Conservation (phyloP, 2,888 invertebrate species). For the Drosophila limbata region DNA sequence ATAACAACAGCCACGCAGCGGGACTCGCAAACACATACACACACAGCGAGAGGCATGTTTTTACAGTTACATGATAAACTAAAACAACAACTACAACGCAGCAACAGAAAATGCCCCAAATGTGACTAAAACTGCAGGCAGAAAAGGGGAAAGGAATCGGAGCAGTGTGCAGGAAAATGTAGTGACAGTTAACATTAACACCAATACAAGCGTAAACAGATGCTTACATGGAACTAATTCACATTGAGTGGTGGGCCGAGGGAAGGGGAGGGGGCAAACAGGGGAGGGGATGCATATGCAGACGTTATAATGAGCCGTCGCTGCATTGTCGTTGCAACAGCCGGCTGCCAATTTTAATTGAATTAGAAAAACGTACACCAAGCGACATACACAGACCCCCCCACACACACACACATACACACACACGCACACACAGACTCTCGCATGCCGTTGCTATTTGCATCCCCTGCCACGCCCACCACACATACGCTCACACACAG, state of each 20-base stretch:
- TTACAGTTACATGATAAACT: constrained; percentile 75
- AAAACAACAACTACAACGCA: constrained; percentile 39
- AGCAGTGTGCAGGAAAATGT: constrained; percentile 48
- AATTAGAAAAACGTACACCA: constrained; percentile 71
- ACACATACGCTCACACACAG: constrained; percentile 7
- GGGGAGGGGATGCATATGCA: constrained; percentile 43
- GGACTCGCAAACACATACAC: constrained; percentile 23
- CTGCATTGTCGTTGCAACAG: constrained; percentile 29
- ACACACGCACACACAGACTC: constrained; percentile 14
- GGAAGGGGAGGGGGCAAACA: not conserved
- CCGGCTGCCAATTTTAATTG: constrained; percentile 77
- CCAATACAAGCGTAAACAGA: constrained; percentile 75
- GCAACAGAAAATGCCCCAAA: constrained; percentile 4
- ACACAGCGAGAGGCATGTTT: constrained; percentile 54
- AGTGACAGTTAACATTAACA: constrained; percentile 80
- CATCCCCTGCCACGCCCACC: not conserved
- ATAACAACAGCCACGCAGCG: constrained; percentile 56
- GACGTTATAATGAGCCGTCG: constrained; percentile 61
- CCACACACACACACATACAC: constrained; percentile 14
- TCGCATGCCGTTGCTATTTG: not conserved
- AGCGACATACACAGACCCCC: constrained; percentile 24
- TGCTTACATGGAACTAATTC: constrained; percentile 42
- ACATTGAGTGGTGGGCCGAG: not conserved
- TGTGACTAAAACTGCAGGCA: not conserved
- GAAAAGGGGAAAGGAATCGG: not conserved